Conservation (phyloP, 1,140 invertebrate species). For the Oedothorax gibbosus region DNA sequence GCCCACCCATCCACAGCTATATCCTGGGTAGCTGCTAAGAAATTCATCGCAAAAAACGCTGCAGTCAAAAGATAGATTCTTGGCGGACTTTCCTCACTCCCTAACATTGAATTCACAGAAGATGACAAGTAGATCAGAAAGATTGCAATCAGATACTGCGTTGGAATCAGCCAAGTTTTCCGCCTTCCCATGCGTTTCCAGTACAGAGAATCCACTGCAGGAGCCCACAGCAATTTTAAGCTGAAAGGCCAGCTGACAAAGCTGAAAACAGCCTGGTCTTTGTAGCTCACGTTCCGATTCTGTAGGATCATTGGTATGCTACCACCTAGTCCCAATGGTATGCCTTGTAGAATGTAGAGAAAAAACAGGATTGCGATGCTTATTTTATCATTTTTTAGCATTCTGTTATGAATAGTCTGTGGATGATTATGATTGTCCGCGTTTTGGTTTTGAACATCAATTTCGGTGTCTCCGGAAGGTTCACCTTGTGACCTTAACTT, state of each 20-base stretch:
- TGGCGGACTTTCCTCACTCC: conserved; percentile 73
- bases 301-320: conserved; percentile 96
- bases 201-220: conserved; percentile 94
- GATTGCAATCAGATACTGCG: conserved; percentile 80
- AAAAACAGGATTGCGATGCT: conserved; percentile 87
- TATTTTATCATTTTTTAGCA: conserved; percentile 63
- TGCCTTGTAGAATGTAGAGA: conserved; percentile 94
- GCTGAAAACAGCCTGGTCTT: conserved; percentile 97
- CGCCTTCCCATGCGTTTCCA: conserved; percentile 85
- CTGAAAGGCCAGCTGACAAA: conserved; percentile 99
- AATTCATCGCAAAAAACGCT: conserved; percentile 93
- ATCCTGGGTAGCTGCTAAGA: conserved; percentile 98
- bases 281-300: conserved; percentile 89
- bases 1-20: conserved; percentile 99
- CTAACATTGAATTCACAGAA: conserved; percentile 81
- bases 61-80: conserved; percentile 84
- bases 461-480: too few species aligned
- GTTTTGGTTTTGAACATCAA: too few species aligned
- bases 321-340: conserved; percentile 91
- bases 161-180: conserved; percentile 97
- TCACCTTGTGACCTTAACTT: too few species aligned
- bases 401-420: background rate
- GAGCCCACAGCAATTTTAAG: conserved; percentile 97
- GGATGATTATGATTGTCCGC: too few species aligned
- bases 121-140: conserved; percentile 87